A percentile compares a stretch with the other conserved stretches of the same genome.
These are phyloP conservation scores for Drosophila leonis DNA, from an alignment of 2,888 invertebrate genomes.

Conservation along the genomic window DNA sequence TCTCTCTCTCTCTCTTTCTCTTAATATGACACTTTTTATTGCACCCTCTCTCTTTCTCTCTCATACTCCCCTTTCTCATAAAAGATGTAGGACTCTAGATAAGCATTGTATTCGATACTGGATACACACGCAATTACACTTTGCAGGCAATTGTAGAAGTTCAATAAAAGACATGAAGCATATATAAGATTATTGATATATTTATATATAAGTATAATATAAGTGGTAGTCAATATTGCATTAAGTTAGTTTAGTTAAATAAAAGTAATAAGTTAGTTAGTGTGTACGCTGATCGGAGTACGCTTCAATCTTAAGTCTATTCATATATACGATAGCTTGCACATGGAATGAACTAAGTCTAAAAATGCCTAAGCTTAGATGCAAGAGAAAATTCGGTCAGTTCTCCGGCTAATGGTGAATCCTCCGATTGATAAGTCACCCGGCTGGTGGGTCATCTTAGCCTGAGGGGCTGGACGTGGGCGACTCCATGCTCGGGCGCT, in stretches of 20 bases:
- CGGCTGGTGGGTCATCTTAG: constrained; percentile 61
- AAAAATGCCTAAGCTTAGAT: constrained; percentile 23
- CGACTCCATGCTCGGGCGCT: constrained; percentile 82
- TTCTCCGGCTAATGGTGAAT: not conserved
- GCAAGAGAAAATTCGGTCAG: not conserved
- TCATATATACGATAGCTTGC: constrained; percentile 36
- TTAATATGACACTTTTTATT: no score
- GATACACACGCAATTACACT: no score
- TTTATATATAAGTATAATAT: constrained; percentile 1
- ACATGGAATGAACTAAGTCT: constrained; percentile 43
- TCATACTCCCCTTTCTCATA: not conserved
- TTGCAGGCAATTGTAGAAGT: no score
- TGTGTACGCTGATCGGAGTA: constrained; percentile 36
- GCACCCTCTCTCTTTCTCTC: not conserved
- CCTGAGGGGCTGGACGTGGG: constrained; percentile 75
- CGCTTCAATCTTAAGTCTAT: constrained; percentile 35
- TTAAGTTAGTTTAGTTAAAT: constrained; percentile 10
- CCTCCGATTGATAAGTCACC: not conserved
- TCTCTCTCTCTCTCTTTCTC: not conserved
- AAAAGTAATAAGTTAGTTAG: constrained; percentile 34
- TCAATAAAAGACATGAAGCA: not conserved
- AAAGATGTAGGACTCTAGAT: no score
- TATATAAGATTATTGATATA: not conserved
- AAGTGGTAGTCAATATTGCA: constrained; percentile 10
- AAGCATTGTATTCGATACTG: no score